Percentiles rank a stretch among this genome's conserved stretches.
These are phyloP conservation scores for Microctonus brassicae DNA, from an alignment of 2,888 invertebrate species.

Conservation along the genomic window DNA sequence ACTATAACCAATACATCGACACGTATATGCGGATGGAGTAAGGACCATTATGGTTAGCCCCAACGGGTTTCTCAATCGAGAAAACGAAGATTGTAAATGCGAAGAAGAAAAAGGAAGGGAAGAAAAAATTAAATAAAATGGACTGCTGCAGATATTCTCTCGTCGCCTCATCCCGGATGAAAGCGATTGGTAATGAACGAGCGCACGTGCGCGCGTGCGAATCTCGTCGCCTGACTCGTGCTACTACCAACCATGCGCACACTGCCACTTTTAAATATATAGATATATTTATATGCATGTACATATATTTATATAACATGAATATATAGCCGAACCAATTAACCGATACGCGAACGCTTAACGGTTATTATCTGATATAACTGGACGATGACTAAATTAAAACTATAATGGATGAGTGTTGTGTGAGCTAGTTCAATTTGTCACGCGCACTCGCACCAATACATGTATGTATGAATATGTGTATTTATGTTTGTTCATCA, in stretches of 20 bases:
- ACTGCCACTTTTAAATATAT: not conserved
- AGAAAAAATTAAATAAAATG: not conserved
- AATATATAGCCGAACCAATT: constrained; percentile 14
- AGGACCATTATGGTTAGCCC: not conserved
- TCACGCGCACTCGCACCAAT: not conserved
- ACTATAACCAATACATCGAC: not conserved
- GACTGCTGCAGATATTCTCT: constrained; percentile 11
- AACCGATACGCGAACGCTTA: constrained; percentile 21
- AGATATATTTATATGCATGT: not conserved
- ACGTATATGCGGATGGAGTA: not conserved
- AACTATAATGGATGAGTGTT: constrained; percentile 23
- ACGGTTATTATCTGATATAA: constrained; percentile 36
- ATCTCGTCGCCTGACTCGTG: constrained; percentile 22
- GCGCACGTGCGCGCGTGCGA: constrained; percentile 28
- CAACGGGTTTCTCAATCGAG: constrained; percentile 15
- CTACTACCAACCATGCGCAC: constrained; percentile 1
- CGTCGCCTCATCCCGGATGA: constrained; percentile 7
- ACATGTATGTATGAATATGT: not conserved
- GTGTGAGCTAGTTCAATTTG: not conserved
- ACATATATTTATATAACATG: not conserved
- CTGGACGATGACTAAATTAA: constrained; percentile 30
- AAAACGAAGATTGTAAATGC: constrained; percentile 11
- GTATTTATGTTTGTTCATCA: not conserved
- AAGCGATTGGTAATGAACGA: constrained; percentile 24
- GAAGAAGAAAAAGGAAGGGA: not conserved